These are phyloP conservation scores for Andrena minutula DNA, from an alignment of 2,888 invertebrate genomes.

Conservation along the genomic window DNA sequence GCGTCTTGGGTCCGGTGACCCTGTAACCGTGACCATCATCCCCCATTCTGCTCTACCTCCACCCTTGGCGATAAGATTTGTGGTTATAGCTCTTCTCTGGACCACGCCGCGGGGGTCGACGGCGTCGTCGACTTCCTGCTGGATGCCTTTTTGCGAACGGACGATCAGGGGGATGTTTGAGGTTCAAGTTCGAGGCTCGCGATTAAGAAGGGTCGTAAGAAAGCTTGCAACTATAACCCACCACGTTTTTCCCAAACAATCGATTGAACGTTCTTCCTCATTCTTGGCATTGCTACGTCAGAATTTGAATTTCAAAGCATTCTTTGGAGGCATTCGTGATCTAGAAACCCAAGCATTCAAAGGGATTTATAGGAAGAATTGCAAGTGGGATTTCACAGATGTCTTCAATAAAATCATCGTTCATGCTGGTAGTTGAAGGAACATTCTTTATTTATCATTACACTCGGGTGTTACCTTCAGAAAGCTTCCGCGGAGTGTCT, in stretches of 20 bases:
- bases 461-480: neutral
- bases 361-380: too few species aligned
- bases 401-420: too few species aligned
- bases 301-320: too few species aligned
- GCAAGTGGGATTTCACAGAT: too few species aligned
- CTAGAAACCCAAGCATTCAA: too few species aligned
- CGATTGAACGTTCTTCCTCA: neutral
- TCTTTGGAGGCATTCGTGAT: too few species aligned
- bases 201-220: neutral
- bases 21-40: slow-evolving; percentile 70
- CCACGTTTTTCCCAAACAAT: too few species aligned
- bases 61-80: slow-evolving; percentile 80
- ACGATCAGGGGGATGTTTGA: slow-evolving; percentile 20
- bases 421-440: neutral
- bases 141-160: slow-evolving; percentile 38
- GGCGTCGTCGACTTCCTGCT: slow-evolving; percentile 56
- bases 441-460: neutral
- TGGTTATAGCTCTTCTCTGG: slow-evolving; percentile 81
- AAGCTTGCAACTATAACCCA: too few species aligned
- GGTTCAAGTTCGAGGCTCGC: slow-evolving; percentile 21
- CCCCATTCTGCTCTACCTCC: slow-evolving; percentile 70
- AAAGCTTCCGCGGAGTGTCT: neutral
- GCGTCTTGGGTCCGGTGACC: slow-evolving; percentile 61
- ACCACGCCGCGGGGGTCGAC: slow-evolving; percentile 67
- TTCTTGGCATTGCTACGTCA: too few species aligned